These are phyloP conservation scores for Digitonthophagus gazella DNA, from an alignment of 2,888 invertebrate species.

Conservation along the genomic window DNA sequence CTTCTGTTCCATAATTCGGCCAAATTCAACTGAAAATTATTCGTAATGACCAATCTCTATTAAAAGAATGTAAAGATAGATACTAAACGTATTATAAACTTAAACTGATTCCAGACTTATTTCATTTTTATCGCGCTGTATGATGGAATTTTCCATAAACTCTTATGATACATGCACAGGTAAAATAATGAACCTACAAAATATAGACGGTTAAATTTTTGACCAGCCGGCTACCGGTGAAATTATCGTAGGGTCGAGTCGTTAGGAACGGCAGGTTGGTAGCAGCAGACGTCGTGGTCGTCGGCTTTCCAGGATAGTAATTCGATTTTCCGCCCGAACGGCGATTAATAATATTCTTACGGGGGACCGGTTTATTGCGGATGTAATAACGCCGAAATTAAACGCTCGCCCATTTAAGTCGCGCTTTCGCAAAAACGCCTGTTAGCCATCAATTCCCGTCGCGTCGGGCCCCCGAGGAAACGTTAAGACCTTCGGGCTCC, in stretches of 20 bases:
- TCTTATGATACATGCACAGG: no score
- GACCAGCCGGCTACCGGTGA: not conserved
- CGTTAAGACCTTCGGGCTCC: not conserved
- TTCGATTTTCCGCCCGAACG: not conserved
- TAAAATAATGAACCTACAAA: not conserved
- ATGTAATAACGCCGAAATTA: not conserved
- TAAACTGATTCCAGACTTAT: no score
- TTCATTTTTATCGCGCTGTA: no score
- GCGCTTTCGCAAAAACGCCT: not conserved
- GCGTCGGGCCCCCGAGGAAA: not conserved
- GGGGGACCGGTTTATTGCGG: not conserved
- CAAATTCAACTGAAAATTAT: no score
- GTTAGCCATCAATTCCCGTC: not conserved
- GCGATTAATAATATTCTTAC: not conserved
- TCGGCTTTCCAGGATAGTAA: not conserved
- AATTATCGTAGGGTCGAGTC: not conserved
- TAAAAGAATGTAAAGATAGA: no score
- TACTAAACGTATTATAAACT: no score
- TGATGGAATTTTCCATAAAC: no score
- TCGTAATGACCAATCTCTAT: no score
- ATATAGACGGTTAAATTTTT: not conserved
- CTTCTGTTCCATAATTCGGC: no score
- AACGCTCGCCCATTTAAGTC: not conserved
- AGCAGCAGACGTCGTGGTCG: not conserved
- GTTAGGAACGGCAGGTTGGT: not conserved